Base-by-base conservation (phyloP, 92 coral and sea anemone genomes). In the Palythoa grandis region DNA sequence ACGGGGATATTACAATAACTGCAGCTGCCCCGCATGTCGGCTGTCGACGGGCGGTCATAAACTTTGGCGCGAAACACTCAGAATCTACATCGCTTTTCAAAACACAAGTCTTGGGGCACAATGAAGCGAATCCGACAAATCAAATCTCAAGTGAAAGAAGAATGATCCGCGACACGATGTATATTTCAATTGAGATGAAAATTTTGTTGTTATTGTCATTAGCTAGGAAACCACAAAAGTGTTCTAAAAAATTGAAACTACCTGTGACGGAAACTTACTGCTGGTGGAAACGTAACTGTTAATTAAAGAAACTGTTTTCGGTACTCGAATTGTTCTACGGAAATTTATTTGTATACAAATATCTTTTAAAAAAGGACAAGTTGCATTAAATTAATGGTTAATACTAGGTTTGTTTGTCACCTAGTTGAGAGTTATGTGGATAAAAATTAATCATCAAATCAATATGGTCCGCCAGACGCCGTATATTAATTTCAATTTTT, bases 11-110 rank as follows among this genome's bases (percentile, higher is more conserved):
- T 66, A 80, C 85, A 66, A 80, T 80, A 14, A 66, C 47, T 80
- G 25, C 85, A 80, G 72, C 85, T 80, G 85, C 85, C 57, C 74
- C 60, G 60, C 57, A 68, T 66, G 60, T 80, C 43, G 74, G 72
- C 85, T 43, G 58, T 48, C 85, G 20, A 38, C 85, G 52, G 85
- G 85, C 75, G 85, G 85, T 80, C 72, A 24, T 80, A 80, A 66
- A 80, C 74, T 80, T 80, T 80, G 75, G 74, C 85, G 85, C 85
- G 74, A 48, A 65, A 65, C 85, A 80, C 74, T 66, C 48, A 11
- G 65, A 80, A 80, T 80, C 65, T 65, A 80, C 85, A 80, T 80
- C 61, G 74, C 74, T 66, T 80, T 67, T 80, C 85, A 80, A 80
- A 80, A 78, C 72, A 78, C 10, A 60, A 22, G 48, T 63, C 69